Base-by-base conservation (phyloP, 2,797 vertebrate species). In the Choloepus didactylus region DNA sequence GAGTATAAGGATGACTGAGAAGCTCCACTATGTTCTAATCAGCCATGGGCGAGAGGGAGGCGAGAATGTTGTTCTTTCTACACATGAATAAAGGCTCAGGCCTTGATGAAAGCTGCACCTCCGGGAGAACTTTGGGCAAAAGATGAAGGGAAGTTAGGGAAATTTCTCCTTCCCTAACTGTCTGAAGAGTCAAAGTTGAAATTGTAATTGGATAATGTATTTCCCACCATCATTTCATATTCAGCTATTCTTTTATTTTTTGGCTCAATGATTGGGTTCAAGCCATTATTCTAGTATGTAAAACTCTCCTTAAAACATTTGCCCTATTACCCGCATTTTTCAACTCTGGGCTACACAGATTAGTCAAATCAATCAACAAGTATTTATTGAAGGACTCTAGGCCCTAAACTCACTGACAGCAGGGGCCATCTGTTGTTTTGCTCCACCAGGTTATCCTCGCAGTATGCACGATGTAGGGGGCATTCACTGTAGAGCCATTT, bases 21-120 rank as follows among this genome's bases (percentile, higher is more conserved):
- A 38, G 38, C 16, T 12, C 88, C 89, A 75, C 5, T 95, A 91
- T 93, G 35, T 79, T 89, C 97, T 97, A 96, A 96, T 97, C 95
- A 92, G 67, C 41, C 87, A 3, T 1, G 44, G 76, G 67, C 62
- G 31, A 11, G 35, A 93, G 90, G 92, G 91, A 95, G 94, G 94
- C 14, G 25, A 9, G 73, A 72, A 35, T 12, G 1, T 0, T 15
- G 31, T 10, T 2, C 88, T 80, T 69, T 79, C 94, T 92, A 35
- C n/a, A 4, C 23, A 79, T 35, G 60, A 79, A 66, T 16, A 38
- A 70, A 91, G 29, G 38, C 31, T 44, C 31, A 62, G 38, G 75
- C 84, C 67, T 80, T 62, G 27, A 89, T 60, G 70, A 91, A 89
- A 95, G 72, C 56, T 3, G 1, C 1, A 21, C 69, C 25, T 67